These are phyloP conservation scores for Drosophila kohkoa DNA, from an alignment of 1,140 invertebrate genomes.

Conservation along the genomic window DNA sequence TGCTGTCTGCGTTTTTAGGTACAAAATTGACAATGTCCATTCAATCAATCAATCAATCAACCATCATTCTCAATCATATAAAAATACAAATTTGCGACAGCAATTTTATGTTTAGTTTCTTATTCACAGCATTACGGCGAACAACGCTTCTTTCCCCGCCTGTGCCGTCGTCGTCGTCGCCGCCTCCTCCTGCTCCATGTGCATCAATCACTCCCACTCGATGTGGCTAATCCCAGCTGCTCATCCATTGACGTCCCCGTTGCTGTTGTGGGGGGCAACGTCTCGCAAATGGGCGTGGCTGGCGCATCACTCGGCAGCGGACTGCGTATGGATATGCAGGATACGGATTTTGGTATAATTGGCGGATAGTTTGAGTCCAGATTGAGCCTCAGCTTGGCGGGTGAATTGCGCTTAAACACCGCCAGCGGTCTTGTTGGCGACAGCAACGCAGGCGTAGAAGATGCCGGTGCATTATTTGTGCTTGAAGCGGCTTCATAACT, in stretches of 20 bases:
- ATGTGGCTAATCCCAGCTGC: background rate
- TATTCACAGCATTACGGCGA: slow-evolving; percentile 66
- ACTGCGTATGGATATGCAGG: slow-evolving; percentile 76
- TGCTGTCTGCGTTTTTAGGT: slow-evolving; percentile 56
- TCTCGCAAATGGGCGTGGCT: slow-evolving; percentile 65
- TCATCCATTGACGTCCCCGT: slow-evolving; percentile 38
- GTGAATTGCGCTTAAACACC: slow-evolving; percentile 77
- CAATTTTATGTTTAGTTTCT: slow-evolving; percentile 28
- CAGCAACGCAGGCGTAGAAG: slow-evolving; percentile 25
- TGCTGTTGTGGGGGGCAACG: slow-evolving; percentile 26
- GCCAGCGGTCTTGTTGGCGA: slow-evolving; percentile 67
- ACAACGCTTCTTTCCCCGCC: slow-evolving; percentile 10
- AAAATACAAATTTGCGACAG: slow-evolving; percentile 54
- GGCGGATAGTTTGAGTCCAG: slow-evolving; percentile 69
- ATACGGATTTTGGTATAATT: slow-evolving; percentile 72
- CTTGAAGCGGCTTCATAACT: slow-evolving; percentile 13
- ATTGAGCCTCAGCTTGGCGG: slow-evolving; percentile 78
- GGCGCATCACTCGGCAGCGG: slow-evolving; percentile 52
- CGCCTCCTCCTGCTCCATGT: slow-evolving; percentile 14
- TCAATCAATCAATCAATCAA: slow-evolving; percentile 26
- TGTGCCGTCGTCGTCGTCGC: background rate
- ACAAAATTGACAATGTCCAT: slow-evolving; percentile 53
- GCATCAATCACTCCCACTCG: slow-evolving; percentile 51
- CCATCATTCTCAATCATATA: slow-evolving; percentile 35
- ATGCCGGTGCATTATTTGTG: background rate